Evolutionary conservation across 2,888 invertebrate species (phyloP).

Genomic region (Pammene fasciana): DNA sequence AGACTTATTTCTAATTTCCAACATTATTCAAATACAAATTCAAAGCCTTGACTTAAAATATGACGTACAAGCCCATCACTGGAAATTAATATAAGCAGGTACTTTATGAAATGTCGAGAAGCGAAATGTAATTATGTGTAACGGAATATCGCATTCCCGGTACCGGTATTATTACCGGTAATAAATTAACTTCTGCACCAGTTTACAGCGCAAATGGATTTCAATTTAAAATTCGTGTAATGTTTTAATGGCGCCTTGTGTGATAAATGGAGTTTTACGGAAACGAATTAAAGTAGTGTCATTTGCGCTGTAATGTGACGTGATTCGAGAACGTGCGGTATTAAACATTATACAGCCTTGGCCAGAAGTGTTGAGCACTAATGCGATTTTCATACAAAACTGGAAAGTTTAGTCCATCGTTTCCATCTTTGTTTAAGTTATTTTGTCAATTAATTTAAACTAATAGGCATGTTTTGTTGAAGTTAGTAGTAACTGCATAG

Average conservation of each 20-base stretch:
- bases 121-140: constrained; percentile 28
- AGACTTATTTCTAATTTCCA: no score
- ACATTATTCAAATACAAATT: no score
- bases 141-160: constrained; percentile 15
- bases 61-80: background rate
- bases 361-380: no score
- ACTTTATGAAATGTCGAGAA: constrained; percentile 13
- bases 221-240: constrained; percentile 36
- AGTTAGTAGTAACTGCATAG: no score
- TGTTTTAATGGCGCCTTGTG: constrained; percentile 29
- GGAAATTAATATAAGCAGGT: background rate
- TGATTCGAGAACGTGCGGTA: background rate
- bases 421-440: no score
- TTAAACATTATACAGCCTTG: no score
- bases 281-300: constrained; percentile 22
- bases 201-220: constrained; percentile 35
- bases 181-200: constrained; percentile 35
- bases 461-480: no score
- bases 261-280: constrained; percentile 31
- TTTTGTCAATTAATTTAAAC: no score
- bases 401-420: no score
- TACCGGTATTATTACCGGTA: constrained; percentile 29
- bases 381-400: no score
- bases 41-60: background rate
- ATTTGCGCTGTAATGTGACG: background rate